Evolutionary conservation across 2,113 vertebrate genomes (phyloP), one percentile per base, ranked within the genome.

Genomic region (Galeopterus variegatus): DNA sequence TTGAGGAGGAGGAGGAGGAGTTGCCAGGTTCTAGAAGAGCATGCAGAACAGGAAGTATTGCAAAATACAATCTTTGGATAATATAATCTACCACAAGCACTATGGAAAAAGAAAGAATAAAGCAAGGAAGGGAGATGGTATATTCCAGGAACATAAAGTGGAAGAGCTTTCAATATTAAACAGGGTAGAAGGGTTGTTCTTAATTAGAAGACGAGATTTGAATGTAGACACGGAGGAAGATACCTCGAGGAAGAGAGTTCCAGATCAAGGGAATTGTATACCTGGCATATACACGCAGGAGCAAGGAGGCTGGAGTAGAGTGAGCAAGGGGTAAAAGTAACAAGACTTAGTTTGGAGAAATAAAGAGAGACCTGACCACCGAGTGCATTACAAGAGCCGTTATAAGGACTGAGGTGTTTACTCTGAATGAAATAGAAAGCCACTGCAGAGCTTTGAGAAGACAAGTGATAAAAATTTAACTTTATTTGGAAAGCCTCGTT

Each of bases 371-470:
- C 33, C 8, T 36, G 41, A 62, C 14, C 17, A 2, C 33, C 1
- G 8, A 5, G 13, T 80, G 24, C 8, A 8, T 86, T 41, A 10
- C 5, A 73, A 21, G 31, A 21, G 31, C 3, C 13, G 19, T 13
- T 56, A 1, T 23, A 67, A 82, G 41, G 52, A 56, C 84, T 54
- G 87, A 5, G 28, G 28, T 41, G 90, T 96, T 95, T 54, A 45
- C 50, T 75, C 72, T 81, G 36, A 95, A 50, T 95, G 64, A 84
- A 83, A 65, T 45, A 26, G 33, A 92, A 75, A 88, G 72, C n/a
- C 62, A 54, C n/a, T 41, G 54, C 33, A 77, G 91, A 73, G 28
- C 50, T 88, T 69, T 81, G 24, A 88, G 19, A 84, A 31, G 19
- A n/a, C 10, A 82, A 77, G 23, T 72, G 82, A 33, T 41, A 26